phyloP scores from a whole-genome alignment of 2,113 vertebrate genomes.

The Osmerus mordax region DNA sequence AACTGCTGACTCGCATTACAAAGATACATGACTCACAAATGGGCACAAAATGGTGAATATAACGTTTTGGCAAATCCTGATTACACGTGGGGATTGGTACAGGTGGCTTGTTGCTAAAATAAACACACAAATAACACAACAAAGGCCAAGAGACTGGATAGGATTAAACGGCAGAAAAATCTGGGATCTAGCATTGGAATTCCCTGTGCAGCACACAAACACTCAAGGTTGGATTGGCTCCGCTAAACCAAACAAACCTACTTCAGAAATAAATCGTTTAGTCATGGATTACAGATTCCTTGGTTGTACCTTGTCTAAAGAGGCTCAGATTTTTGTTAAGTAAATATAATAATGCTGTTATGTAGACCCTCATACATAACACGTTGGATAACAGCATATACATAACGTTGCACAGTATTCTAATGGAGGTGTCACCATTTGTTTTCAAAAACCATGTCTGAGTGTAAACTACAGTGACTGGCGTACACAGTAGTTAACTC shows the following conservation, averaged over 20 bases:
- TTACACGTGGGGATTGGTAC: conserved; percentile 28
- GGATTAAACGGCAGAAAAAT: background rate
- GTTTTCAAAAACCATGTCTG: no score
- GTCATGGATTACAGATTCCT: conserved; percentile 33
- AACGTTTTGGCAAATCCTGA: conserved; percentile 9
- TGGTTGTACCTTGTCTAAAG: conserved; percentile 37
- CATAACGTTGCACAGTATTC: background rate
- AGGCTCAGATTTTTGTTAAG: conserved; percentile 40
- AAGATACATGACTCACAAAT: background rate
- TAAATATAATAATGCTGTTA: conserved; percentile 30
- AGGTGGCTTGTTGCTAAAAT: no score
- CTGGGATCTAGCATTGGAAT: background rate
- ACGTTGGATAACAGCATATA: conserved; percentile 6
- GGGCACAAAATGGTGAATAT: conserved; percentile 5
- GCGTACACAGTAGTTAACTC: no score
- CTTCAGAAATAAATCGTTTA: conserved; percentile 15
- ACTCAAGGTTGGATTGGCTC: conserved; percentile 8
- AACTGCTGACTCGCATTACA: conserved; percentile 8
- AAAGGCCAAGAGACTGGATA: background rate
- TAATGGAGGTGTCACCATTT: background rate
- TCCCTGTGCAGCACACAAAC: background rate
- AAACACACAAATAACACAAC: background rate
- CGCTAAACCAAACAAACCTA: conserved; percentile 19
- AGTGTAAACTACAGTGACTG: no score
- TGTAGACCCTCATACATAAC: conserved; percentile 19